Evolutionary conservation across 2,888 invertebrate genomes (phyloP).

Genomic region (Polyommatus iphigenia): DNA sequence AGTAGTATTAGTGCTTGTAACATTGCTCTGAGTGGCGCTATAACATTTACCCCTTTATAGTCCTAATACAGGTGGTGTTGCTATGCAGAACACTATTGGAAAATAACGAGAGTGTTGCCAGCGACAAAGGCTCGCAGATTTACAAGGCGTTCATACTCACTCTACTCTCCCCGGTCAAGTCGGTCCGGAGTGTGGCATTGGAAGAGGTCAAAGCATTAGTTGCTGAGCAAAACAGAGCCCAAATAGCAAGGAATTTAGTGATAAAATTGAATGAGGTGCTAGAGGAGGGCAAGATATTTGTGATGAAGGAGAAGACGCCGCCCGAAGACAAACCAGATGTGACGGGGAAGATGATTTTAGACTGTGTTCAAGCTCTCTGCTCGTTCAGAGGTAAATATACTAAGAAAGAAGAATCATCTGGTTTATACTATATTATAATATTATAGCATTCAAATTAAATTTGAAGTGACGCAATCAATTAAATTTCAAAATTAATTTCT

Average conservation of each 20-base stretch:
- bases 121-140: slow-evolving; percentile 83
- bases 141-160: slow-evolving; percentile 86
- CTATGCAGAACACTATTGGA: slow-evolving; percentile 86
- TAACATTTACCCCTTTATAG: slow-evolving; percentile 72
- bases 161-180: slow-evolving; percentile 81
- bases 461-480: too few species aligned
- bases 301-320: slow-evolving; percentile 60
- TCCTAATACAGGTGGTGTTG: slow-evolving; percentile 84
- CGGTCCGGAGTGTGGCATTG: slow-evolving; percentile 82
- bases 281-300: slow-evolving; percentile 79
- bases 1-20: slow-evolving; percentile 28
- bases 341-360: slow-evolving; percentile 78
- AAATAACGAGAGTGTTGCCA: slow-evolving; percentile 84
- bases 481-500: too few species aligned
- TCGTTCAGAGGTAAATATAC: slow-evolving; percentile 64
- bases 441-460: too few species aligned
- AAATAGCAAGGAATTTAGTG: slow-evolving; percentile 82
- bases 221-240: slow-evolving; percentile 79
- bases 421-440: too few species aligned
- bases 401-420: not conserved
- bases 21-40: slow-evolving; percentile 50
- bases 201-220: slow-evolving; percentile 82
- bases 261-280: slow-evolving; percentile 84
- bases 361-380: slow-evolving; percentile 77
- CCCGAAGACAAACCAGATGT: slow-evolving; percentile 69